A percentile compares a stretch with the other conserved stretches of the same genome.
Conservation (phyloP, 2,888 invertebrate genomes). For the Mythimna lalbum region DNA sequence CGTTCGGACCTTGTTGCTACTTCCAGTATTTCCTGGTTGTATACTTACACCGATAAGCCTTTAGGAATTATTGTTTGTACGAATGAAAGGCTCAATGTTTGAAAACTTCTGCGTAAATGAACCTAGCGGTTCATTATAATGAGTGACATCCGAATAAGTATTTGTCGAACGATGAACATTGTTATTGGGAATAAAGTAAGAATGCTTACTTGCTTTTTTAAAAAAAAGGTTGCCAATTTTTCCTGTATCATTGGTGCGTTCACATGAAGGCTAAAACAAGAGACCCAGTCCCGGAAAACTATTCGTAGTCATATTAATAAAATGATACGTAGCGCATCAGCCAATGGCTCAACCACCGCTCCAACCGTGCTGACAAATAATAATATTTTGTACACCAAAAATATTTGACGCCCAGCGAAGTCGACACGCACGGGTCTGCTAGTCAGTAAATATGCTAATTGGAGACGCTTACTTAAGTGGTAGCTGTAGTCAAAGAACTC, state of each 20-base stretch:
- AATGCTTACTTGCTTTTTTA: background rate
- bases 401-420: too few species aligned
- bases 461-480: background rate
- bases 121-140: background rate
- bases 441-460: background rate
- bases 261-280: too few species aligned
- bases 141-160: background rate
- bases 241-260: too few species aligned
- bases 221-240: too few species aligned
- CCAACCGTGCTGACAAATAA: too few species aligned
- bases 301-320: too few species aligned
- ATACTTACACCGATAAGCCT: background rate
- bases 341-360: too few species aligned
- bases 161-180: background rate
- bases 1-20: background rate
- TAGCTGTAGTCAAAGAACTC: background rate
- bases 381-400: too few species aligned
- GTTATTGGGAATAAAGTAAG: background rate
- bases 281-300: too few species aligned
- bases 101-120: background rate
- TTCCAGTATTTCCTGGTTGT: slow-evolving; percentile 4
- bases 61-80: background rate
- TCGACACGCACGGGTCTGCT: too few species aligned
- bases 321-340: too few species aligned
- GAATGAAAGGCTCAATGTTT: background rate